Base-by-base conservation (phyloP, 2,888 invertebrate species). In the Malthinus flaveolus region DNA sequence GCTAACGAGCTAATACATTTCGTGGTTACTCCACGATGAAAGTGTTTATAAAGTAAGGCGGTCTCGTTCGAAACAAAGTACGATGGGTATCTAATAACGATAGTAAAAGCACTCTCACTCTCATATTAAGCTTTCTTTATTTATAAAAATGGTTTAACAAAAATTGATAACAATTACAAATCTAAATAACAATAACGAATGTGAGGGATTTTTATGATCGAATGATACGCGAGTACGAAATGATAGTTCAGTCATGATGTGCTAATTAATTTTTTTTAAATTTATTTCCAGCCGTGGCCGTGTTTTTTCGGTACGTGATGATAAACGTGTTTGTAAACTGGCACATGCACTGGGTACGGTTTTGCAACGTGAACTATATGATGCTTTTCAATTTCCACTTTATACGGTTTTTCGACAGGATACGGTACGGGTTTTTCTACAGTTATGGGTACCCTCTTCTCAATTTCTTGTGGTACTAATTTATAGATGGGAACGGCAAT, bases 401-500 rank as follows among this genome's bases (percentile, higher is more conserved):
- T 88, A 82, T 88, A 89, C 4, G 89, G 90, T 72, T 85, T 88
- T 71, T 88, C 87, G 1, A 90, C 84, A 66, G 87, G 87, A 69
- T 88, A 87, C 12, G 87, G 86, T 13, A 86, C 84, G 13, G 87
- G 86, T 71, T 87, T 88, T 72, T 89, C 89, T 3, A 90, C 88
- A 1, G 87, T 86, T 76, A 87, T 88, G 2, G 89, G 89, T 8
- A 90, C 86, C 65, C 85, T 87, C 69, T 87, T 87, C 69, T 89
- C 89, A 52, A 89, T 83, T 61, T 88, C 84, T 69, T 89, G 87
- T 8, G 87, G 87, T 5, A 89, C 87, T 70, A 86, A 81, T 79
- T 88, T 88, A 73, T 89, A 89, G 50, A 89, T 86, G 1, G 89
- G 88, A 46, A 89, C 84, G 61, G 87, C 86, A 49, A 90, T 86